These are phyloP conservation scores for Acromyrmex echinatior DNA, from an alignment of 1,140 invertebrate species.

Conservation along the genomic window DNA sequence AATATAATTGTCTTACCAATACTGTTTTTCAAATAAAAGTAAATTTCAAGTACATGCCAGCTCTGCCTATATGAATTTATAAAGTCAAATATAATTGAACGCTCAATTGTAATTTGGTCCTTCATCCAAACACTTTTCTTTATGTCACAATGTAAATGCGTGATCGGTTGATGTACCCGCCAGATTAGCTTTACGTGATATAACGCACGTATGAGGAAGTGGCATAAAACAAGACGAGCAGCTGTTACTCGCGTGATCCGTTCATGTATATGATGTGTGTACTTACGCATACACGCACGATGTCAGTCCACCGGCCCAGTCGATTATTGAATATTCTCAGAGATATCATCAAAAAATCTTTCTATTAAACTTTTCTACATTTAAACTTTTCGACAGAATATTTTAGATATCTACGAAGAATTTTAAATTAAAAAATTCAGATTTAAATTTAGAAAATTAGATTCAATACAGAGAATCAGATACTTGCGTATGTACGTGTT, in stretches of 20 bases:
- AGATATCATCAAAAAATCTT: neutral
- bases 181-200: slow-evolving; percentile 20
- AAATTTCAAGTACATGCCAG: too few relatives aligned
- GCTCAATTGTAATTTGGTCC: neutral
- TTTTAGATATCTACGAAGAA: neutral
- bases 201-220: slow-evolving; percentile 24
- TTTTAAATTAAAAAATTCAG: neutral
- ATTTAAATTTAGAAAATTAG: neutral
- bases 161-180: neutral
- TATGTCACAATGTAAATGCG: slow-evolving; percentile 18
- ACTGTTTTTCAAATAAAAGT: too few relatives aligned
- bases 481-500: neutral
- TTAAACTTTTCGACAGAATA: neutral
- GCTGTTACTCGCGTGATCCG: neutral
- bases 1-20: too few relatives aligned
- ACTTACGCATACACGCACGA: neutral
- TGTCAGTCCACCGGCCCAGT: neutral
- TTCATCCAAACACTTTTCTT: neutral
- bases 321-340: neutral
- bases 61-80: too few relatives aligned
- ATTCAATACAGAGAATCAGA: neutral
- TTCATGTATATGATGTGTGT: slow-evolving; percentile 19
- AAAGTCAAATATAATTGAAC: neutral
- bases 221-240: neutral
- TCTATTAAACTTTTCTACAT: neutral